These are phyloP conservation scores for Strongylocentrotus purpuratus DNA, from an alignment of 35 echinoderm and acorn worm genomes.

Conservation along the genomic window DNA sequence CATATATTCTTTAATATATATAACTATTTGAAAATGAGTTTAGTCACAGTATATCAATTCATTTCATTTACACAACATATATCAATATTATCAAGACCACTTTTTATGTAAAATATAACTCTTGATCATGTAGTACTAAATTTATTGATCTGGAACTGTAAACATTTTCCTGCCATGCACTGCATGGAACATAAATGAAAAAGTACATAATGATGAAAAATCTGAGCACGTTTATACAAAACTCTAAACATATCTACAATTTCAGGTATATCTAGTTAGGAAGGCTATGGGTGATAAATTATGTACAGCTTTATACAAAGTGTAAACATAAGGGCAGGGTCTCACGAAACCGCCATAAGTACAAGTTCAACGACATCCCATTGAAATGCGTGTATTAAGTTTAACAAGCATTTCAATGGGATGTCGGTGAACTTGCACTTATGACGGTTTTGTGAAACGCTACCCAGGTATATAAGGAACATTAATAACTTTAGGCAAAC, in stretches of 20 bases:
- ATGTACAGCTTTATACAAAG: background rate
- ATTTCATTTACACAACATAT: background rate
- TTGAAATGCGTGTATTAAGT: no score
- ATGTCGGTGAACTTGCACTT: no score
- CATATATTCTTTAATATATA: slow-evolving; percentile 1
- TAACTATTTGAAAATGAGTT: background rate
- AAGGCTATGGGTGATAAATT: background rate
- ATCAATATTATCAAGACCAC: background rate
- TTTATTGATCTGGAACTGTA: background rate
- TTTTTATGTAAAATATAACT: background rate
- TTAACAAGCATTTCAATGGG: no score
- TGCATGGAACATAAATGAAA: background rate
- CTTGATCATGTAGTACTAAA: background rate
- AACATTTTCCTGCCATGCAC: background rate
- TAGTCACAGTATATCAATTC: background rate
- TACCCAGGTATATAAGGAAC: slow-evolving; percentile 14
- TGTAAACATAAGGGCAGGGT: background rate
- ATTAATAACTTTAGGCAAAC: no score
- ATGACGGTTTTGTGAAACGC: no score
- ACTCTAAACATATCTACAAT: background rate
- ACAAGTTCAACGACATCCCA: no score
- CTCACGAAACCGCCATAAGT: no score
- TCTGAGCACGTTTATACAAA: background rate
- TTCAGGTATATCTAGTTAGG: background rate
- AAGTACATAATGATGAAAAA: background rate